phyloP scores from a whole-genome alignment of 2,888 invertebrate species.

The Cataglyphis cursor region DNA sequence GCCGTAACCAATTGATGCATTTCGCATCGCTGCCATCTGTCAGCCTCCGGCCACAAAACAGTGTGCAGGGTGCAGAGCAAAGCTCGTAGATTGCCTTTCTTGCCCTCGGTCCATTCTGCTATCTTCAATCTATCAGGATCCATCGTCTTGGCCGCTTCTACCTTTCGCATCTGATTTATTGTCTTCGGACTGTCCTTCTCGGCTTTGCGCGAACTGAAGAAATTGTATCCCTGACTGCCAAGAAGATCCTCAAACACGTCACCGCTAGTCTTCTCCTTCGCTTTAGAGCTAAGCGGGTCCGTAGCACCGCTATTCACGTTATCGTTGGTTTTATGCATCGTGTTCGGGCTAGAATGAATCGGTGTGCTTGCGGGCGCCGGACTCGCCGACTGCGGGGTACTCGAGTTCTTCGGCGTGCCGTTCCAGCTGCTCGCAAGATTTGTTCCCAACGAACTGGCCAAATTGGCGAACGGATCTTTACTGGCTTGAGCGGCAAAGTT shows the following conservation, averaged over 20 bases:
- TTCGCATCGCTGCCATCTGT: slow-evolving; percentile 96
- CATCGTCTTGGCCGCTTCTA: slow-evolving; percentile 94
- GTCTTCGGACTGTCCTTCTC: slow-evolving; percentile 94
- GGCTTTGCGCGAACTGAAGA: slow-evolving; percentile 88
- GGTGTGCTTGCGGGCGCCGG: slow-evolving; percentile 86
- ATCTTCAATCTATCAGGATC: slow-evolving; percentile 96
- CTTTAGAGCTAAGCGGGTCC: slow-evolving; percentile 77
- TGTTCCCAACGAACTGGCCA: slow-evolving; percentile 86
- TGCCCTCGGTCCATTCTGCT: slow-evolving; percentile 96
- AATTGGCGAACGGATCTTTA: slow-evolving; percentile 92
- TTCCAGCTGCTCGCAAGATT: slow-evolving; percentile 85
- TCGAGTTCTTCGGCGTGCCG: slow-evolving; percentile 85
- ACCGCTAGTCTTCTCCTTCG: slow-evolving; percentile 84
- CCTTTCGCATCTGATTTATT: slow-evolving; percentile 97
- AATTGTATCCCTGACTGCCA: slow-evolving; percentile 96
- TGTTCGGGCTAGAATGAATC: slow-evolving; percentile 86
- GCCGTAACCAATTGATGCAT: slow-evolving; percentile 98
- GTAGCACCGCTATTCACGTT: slow-evolving; percentile 68
- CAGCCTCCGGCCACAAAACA: slow-evolving; percentile 95
- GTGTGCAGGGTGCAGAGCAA: slow-evolving; percentile 97
- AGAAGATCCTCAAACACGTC: slow-evolving; percentile 97
- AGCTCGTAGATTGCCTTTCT: slow-evolving; percentile 98
- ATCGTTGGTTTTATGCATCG: slow-evolving; percentile 79
- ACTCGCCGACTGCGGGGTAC: slow-evolving; percentile 84
- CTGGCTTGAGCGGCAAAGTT: slow-evolving; percentile 87